Conservation (phyloP, 2,797 vertebrate species). For the Microctenopoma lineatum region DNA sequence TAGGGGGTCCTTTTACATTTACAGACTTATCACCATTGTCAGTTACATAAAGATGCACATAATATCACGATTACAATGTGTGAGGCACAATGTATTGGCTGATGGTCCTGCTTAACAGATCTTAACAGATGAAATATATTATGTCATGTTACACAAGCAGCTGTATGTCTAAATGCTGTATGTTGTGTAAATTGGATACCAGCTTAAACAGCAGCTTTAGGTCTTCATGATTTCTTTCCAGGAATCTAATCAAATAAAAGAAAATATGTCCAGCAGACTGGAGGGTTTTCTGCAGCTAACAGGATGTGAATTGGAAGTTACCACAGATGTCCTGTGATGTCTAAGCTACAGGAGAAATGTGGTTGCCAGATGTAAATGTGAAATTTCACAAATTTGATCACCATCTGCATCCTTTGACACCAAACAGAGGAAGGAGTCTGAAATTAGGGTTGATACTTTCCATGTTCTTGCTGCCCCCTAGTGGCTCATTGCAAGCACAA, state of each 20-base stretch:
- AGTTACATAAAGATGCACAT: too few relatives aligned
- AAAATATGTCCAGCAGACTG: not conserved
- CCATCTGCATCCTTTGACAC: not conserved
- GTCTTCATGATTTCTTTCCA: not conserved
- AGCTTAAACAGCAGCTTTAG: not conserved
- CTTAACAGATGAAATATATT: not conserved
- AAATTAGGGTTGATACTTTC: not conserved
- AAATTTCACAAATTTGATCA: not conserved
- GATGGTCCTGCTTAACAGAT: not conserved
- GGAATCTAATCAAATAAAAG: not conserved
- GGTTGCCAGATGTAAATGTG: not conserved
- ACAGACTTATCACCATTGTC: too few relatives aligned
- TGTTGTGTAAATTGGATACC: not conserved
- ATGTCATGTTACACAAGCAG: not conserved
- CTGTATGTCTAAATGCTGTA: not conserved
- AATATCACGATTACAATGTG: too few relatives aligned
- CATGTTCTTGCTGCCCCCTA: conserved; percentile 64
- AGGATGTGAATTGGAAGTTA: not conserved
- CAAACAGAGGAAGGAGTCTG: not conserved
- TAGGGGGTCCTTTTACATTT: not conserved
- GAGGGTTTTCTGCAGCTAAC: not conserved
- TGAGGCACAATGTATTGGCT: not conserved
- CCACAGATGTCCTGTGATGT: not conserved
- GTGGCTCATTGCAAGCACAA: conserved; percentile 24
- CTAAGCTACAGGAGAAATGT: not conserved